Base-by-base conservation (phyloP, 2,888 invertebrate species). In the Biston stratarius region DNA sequence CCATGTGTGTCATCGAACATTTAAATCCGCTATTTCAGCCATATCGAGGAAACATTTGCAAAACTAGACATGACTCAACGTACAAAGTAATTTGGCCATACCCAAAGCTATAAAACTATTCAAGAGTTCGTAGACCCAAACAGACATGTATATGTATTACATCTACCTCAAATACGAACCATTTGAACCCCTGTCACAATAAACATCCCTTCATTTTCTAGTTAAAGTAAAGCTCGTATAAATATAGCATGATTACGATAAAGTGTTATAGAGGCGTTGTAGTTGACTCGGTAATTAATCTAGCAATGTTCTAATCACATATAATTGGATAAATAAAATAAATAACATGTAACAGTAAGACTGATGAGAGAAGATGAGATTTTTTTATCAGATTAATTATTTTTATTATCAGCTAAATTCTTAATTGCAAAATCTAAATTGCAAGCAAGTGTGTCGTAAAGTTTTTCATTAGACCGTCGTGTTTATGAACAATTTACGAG, bases 251-350 rank as follows among this genome's bases (percentile, higher is more conserved):
- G 0, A 67, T 14, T 36, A 5, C 9, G 63, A 63, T 55, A 64
- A 24, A 10, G 67, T 60, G 0, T 11, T 51, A 48, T 44, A 45
- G 6, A 8, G 24, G 14, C 40, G 14, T 14, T 42, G 59, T 59
- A 63, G 59, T 63, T 64, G 58, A 64, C 42, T 61, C n/a, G 1
- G 70, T 74, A 71, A 74, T 74, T 73, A 74, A 74, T 69, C 62
- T 64, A 64, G 70, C 64, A 65, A 68, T 67, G 71, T 65, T 73
- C 69, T 73, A 73, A 74, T 74, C 70, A 70, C 73, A 61, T 69
- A 69, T 71, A 72, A 74, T 74, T 74, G 72, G 70, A 70, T 61
- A 71, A 72, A 74, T 74, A 72, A 74, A 74, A 70, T 74, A 72
- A 72, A 74, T 64, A 56, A 64, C 67, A 12, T 56, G 42, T 63